Percentiles rank a stretch among this genome's conserved stretches.
Conservation (phyloP, 1,140 invertebrate species). For the Nephila pilipes region DNA sequence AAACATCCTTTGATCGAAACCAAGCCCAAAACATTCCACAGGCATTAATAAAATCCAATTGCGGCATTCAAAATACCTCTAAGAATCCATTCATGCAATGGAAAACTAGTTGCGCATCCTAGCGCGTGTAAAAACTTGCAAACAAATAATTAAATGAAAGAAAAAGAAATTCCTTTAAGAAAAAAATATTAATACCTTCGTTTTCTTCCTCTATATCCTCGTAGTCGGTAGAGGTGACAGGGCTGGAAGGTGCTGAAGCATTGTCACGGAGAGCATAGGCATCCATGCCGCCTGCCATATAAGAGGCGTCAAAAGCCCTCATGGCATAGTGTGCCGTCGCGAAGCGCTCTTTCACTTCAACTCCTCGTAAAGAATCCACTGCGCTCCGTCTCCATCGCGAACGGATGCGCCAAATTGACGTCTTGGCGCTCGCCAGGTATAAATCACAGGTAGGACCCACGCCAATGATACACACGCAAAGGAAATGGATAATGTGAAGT, state of each 20-base stretch:
- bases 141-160: background rate
- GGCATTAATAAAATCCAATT: background rate
- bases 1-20: background rate
- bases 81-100: background rate
- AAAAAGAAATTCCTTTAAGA: background rate
- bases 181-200: background rate
- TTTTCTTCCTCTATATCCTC: slow-evolving; percentile 33
- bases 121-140: too few relatives aligned
- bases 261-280: slow-evolving; percentile 48
- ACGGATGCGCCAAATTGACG: slow-evolving; percentile 20
- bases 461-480: background rate
- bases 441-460: slow-evolving; percentile 18
- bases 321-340: slow-evolving; percentile 7
- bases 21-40: background rate
- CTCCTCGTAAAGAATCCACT: slow-evolving; percentile 18
- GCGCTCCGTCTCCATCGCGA: background rate
- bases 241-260: slow-evolving; percentile 9
- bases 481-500: too few relatives aligned
- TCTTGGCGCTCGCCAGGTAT: slow-evolving; percentile 58
- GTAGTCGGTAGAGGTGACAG: background rate
- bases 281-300: slow-evolving; percentile 51
- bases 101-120: background rate
- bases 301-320: slow-evolving; percentile 59
- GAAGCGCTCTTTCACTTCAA: background rate
- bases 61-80: background rate